These are phyloP conservation scores for Heliothis peltigera DNA, from an alignment of 2,888 invertebrate genomes.

Conservation along the genomic window DNA sequence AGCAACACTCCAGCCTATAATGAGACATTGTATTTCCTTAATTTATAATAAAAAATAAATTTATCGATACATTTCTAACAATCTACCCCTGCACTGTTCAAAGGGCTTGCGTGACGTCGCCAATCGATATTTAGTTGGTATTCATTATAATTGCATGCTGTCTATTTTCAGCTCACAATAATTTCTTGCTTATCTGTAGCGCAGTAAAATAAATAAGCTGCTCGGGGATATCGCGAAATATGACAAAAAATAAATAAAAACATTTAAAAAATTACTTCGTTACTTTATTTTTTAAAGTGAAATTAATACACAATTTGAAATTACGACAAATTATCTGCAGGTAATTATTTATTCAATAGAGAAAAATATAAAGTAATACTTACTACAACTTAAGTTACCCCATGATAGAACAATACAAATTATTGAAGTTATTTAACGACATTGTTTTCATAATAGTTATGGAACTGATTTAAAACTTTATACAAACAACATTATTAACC, in stretches of 20 bases:
- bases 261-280: not conserved
- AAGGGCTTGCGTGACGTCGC: constrained; percentile 75
- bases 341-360: too few species aligned
- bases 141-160: constrained; percentile 84
- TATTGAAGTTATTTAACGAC: constrained; percentile 38
- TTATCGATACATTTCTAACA: constrained; percentile 16
- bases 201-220: constrained; percentile 62
- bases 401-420: constrained; percentile 25
- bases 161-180: constrained; percentile 77
- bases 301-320: too few species aligned
- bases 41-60: too few species aligned
- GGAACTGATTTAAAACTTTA: constrained; percentile 54
- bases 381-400: not conserved
- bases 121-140: constrained; percentile 82
- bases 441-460: constrained; percentile 28
- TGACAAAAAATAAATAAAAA: constrained; percentile 29
- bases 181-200: constrained; percentile 70
- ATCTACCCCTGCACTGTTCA: constrained; percentile 50
- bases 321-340: too few species aligned
- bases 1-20: too few species aligned
- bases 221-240: constrained; percentile 62
- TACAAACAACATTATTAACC: constrained; percentile 57
- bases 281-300: too few species aligned
- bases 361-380: not conserved
- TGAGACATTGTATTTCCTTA: too few species aligned